phyloP scores from a whole-genome alignment of 2,797 vertebrate species.

The Echiichthys vipera region DNA sequence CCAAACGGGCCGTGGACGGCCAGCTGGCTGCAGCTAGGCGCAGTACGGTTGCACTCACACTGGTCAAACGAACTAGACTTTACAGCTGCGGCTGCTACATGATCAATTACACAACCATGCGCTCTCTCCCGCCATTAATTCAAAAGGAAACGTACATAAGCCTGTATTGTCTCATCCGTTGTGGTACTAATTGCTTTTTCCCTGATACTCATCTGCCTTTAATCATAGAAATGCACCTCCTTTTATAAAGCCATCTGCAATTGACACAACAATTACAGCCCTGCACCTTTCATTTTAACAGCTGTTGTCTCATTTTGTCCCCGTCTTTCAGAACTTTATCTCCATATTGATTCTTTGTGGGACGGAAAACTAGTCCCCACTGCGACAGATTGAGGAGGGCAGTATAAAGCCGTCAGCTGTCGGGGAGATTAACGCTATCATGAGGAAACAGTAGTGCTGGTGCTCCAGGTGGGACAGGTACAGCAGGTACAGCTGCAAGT shows the following conservation, averaged over 20 bases:
- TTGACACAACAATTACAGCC: slow-evolving; percentile 46
- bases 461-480: slow-evolving; percentile 59
- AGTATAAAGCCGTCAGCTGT: slow-evolving; percentile 47
- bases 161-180: background rate
- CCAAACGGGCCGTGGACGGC: no score
- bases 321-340: slow-evolving; percentile 42
- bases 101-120: background rate
- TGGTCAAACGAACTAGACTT: no score
- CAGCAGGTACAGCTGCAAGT: slow-evolving; percentile 72
- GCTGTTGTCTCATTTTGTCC: slow-evolving; percentile 34
- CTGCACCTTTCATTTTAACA: slow-evolving; percentile 36
- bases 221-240: slow-evolving; percentile 18
- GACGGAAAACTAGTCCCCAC: slow-evolving; percentile 16
- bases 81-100: background rate
- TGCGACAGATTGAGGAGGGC: slow-evolving; percentile 4
- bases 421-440: slow-evolving; percentile 43
- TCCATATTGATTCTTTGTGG: slow-evolving; percentile 46
- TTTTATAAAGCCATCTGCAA: slow-evolving; percentile 23
- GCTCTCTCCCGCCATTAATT: background rate
- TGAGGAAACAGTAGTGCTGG: slow-evolving; percentile 34
- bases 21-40: no score
- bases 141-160: slow-evolving; percentile 11
- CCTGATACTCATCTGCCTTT: slow-evolving; percentile 9
- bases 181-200: slow-evolving; percentile 22
- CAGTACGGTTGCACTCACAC: no score